Evolutionary conservation across 2,113 vertebrate species (phyloP).

Genomic region (Entosphenus tridentatus): DNA sequence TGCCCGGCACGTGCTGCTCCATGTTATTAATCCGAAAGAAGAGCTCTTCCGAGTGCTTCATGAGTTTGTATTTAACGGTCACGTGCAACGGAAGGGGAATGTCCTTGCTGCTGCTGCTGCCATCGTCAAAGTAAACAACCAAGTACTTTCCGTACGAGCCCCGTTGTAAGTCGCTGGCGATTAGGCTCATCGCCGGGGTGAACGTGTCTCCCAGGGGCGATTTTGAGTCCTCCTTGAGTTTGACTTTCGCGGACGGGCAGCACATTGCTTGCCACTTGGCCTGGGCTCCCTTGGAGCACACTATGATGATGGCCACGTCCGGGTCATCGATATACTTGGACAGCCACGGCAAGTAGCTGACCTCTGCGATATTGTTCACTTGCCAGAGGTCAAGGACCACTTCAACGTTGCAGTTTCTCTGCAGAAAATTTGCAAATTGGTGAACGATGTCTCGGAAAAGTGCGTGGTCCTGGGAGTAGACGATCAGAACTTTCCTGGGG

Average conservation of each 20-base stretch:
- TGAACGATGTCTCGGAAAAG: constrained; percentile 28
- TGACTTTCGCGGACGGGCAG: background rate
- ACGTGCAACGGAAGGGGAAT: constrained; percentile 19
- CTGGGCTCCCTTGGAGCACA: constrained; percentile 14
- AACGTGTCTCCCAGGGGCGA: constrained; percentile 27
- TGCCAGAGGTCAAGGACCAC: constrained; percentile 41
- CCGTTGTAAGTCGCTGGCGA: constrained; percentile 24
- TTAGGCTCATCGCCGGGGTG: constrained; percentile 31
- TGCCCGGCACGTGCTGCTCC: background rate
- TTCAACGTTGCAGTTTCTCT: constrained; percentile 19
- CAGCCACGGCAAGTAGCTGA: constrained; percentile 38
- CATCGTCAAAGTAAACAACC: constrained; percentile 24
- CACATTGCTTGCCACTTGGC: constrained; percentile 10
- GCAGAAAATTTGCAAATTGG: constrained; percentile 31
- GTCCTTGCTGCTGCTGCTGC: background rate
- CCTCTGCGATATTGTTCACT: constrained; percentile 27
- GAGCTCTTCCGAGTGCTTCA: constrained; percentile 28
- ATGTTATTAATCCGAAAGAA: constrained; percentile 14
- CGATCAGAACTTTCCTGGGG: constrained; percentile 21
- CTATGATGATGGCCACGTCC: constrained; percentile 25
- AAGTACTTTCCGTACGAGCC: constrained; percentile 23
- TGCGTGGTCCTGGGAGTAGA: constrained; percentile 26
- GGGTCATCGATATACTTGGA: constrained; percentile 22
- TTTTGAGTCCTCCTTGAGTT: constrained; percentile 15
- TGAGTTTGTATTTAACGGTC: constrained; percentile 25